Evolutionary conservation across 1,140 invertebrate species (phyloP), one percentile per base, ranked within the genome.

Genomic region (Thalassaphorura encarpata): DNA sequence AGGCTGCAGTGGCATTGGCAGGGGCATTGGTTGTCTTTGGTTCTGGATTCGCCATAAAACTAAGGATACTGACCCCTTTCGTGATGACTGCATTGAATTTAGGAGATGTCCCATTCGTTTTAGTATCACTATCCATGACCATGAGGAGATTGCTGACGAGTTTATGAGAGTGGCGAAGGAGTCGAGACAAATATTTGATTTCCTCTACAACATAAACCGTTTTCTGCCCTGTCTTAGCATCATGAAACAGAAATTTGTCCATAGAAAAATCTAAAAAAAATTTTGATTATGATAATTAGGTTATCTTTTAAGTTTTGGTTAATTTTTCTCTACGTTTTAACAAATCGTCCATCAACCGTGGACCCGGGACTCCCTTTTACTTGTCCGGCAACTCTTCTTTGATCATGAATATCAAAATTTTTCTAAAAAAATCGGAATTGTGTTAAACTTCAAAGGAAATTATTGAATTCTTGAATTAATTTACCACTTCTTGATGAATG

Each of bases 51-150:
- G 42, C 8, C 26, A 59, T 48, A 40, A 56, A 63, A 27, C 19
- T 42, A 6, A 24, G 8, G 3, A 57, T 5, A 31, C 58, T 58
- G 15, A 24, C 19, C 5, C 58, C 55, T 43, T 46, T 50, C 1
- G 58, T 63, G 15, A 63, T 48, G 1, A 60, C 53, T 16, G 61
- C 61, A 40, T 63, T 63, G 23, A 51, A 58, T 24, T 42, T 53
- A 19, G 49, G 18, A 11, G 0, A 23, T 39, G 8, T 54, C 24
- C 52, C 42, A 45, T 8, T 24, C 27, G 18, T 16, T 15, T 53
- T 53, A 16, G 18, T 39, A 8, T n/a, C 31, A 27, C n/a, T 6
- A 19, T 13, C 26, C 23, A 62, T 49, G 0, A 62, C 60, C n/a
- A 33, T 33, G 11, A 62, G 6, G 6, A 62, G 27, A 41, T 52